Evolutionary conservation across 2,888 invertebrate genomes (phyloP), one percentile per base, ranked within the genome.

Genomic region (Boloria selene): DNA sequence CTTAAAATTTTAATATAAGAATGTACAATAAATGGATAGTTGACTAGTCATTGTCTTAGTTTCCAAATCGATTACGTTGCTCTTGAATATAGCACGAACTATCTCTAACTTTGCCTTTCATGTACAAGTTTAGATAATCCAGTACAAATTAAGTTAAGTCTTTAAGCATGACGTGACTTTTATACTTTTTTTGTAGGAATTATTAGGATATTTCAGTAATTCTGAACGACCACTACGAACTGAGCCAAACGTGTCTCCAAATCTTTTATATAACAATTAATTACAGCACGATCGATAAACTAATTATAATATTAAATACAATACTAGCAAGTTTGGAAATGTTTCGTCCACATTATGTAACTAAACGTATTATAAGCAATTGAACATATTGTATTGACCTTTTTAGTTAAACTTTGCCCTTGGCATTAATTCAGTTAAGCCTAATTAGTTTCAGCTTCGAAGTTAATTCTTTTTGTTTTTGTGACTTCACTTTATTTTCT

Each of bases 341-440:
- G 31, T 38, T 38, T 38, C 31, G 7, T 38, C 10, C 13, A 56
- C 18, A 55, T 22, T 22, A 45, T 22, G 18, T 10, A n/a, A 4
- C n/a, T 22, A 44, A 44, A 45, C 13, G 10, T 45, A 13, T 56
- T 54, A n/a, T n/a, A n/a, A 65, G 10, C 31, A 44, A 64, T 52
- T 52, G 17, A 22, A 54, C 65, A 44, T 52, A 50, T 50, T 44
- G 16, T 55, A 22, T 61, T 42, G 54, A 50, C 60, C 65, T 65
- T 61, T 17, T 16, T 13, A 56, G 45, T 45, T 56, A 60, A 42
- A 54, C 44, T 55, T 31, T 50, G 49, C 17, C 60, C 60, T 61
- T 60, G 53, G n/a, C 42, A 47, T 60, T 54, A 61, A 61, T 65
- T 55, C 26, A 31, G 61, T 65, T 61, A 18, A 56, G 45, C 56